These are phyloP conservation scores for Schmidtea mediterranea DNA, from an alignment of 1,140 invertebrate species.

Conservation along the genomic window DNA sequence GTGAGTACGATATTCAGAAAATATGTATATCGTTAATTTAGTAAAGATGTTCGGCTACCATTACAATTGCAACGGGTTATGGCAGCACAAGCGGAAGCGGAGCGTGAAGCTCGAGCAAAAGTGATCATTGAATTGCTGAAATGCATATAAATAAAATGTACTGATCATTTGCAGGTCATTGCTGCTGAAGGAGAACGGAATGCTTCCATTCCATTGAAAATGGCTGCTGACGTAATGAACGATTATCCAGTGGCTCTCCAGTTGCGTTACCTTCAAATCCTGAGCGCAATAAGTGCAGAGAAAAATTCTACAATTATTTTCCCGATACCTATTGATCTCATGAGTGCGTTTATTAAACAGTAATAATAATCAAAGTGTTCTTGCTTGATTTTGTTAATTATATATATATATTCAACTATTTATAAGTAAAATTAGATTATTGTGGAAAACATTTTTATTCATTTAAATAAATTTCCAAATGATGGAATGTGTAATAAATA, in stretches of 20 bases:
- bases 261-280: constrained; percentile 44
- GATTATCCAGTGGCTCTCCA: constrained; percentile 52
- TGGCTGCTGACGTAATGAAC: constrained; percentile 55
- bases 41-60: constrained; percentile 60
- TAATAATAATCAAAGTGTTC: not conserved
- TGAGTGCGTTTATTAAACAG: not conserved
- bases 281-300: constrained; percentile 71
- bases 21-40: constrained; percentile 18
- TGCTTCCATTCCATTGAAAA: constrained; percentile 53
- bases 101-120: constrained; percentile 19
- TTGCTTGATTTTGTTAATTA: too few relatives aligned
- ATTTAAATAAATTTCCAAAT: too few relatives aligned
- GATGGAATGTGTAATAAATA: too few relatives aligned
- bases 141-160: not conserved
- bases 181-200: constrained; percentile 26
- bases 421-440: too few relatives aligned
- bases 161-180: constrained; percentile 19
- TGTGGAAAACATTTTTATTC: too few relatives aligned
- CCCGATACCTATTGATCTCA: constrained; percentile 52
- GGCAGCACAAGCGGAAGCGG: constrained; percentile 21
- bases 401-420: too few relatives aligned
- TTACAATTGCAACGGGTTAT: constrained; percentile 42
- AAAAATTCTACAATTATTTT: constrained; percentile 90
- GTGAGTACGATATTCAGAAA: constrained; percentile 28
- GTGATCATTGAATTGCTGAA: constrained; percentile 8